Base-by-base conservation (phyloP, 37 sponge, comb jelly and placozoan species). In the Agelas oroides region DNA sequence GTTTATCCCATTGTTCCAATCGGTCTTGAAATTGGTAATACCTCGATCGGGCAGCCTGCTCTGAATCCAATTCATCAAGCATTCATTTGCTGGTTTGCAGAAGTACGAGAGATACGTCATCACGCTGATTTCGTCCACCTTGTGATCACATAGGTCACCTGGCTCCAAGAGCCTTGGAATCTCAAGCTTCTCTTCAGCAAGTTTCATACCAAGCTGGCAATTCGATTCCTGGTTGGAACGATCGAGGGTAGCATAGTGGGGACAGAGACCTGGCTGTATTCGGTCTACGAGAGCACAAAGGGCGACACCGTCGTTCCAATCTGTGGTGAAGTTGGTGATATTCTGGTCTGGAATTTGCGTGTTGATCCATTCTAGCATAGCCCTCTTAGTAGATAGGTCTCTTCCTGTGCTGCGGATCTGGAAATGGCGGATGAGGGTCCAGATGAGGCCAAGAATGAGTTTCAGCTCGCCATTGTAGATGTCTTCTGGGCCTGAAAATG, bases 101-200 rank as follows among this genome's bases (percentile, higher is more conserved):
- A 95, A 95, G 58, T 89, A 97, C 24, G 96, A 95, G 46, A 97
- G 67, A 81, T 97, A 97, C 0, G 95, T 97, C 95, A 97, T 94
- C 59, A 97, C 93, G 32, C 91, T 89, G 54, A 95, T 66, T 65
- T 97, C 96, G 73, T 97, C 97, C 17, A 97, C 85, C 20, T 76
- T 61, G 1, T 81, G 80, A 46, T 90, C 73, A 62, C 82, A 69
- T 24, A 97, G 76, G 67, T 92, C 95, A 18, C 71, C 88, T 21
- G 97, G 79, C 5, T 75, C 79, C 60, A 97, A 40, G 24, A 97
- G 69, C 54, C 58, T 66, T 11, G 95, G 95, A 27, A 97, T 88
- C 0, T 40, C 75, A 16, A 97, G 71, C 75, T 90, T 53, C 67
- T 89, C 80, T 35, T 92, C 85, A 19, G 97, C 97, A 19, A 95